Conservation (phyloP, 2,797 vertebrate species). For the Momotus momota region DNA sequence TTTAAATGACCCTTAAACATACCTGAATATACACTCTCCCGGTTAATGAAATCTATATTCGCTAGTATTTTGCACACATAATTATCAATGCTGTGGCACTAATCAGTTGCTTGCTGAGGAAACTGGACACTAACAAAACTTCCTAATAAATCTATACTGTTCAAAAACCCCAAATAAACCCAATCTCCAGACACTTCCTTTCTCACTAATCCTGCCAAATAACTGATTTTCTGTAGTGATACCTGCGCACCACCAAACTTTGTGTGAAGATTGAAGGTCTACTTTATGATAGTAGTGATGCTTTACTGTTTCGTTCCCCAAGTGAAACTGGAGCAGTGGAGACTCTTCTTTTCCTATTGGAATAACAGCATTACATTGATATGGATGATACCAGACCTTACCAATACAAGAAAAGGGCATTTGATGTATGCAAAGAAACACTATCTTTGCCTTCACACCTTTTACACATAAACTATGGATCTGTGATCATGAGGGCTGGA, state of each 20-base stretch:
- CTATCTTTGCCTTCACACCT: neutral
- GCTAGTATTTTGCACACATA: neutral
- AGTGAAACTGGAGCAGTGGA: neutral
- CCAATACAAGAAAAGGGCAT: neutral
- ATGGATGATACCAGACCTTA: neutral
- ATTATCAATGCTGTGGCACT: neutral
- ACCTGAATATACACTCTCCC: neutral
- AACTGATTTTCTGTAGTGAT: neutral
- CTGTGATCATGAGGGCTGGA: neutral
- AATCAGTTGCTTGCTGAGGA: neutral
- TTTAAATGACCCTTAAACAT: neutral
- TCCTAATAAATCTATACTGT: neutral
- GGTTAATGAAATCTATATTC: neutral
- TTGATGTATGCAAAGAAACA: neutral
- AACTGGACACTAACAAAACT: neutral
- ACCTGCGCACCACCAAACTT: neutral
- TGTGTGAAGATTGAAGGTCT: neutral
- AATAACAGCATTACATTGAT: neutral
- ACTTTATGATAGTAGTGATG: neutral
- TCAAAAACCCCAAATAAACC: neutral
- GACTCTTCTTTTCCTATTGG: neutral
- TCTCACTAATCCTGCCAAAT: neutral
- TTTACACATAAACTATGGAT: neutral
- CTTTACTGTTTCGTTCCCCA: neutral
- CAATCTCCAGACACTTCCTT: neutral